Percentiles rank a stretch among this genome's conserved stretches.
Evolutionary conservation across 2,113 vertebrate genomes (phyloP).

Genomic region (Melanerpes aurifrons): DNA sequence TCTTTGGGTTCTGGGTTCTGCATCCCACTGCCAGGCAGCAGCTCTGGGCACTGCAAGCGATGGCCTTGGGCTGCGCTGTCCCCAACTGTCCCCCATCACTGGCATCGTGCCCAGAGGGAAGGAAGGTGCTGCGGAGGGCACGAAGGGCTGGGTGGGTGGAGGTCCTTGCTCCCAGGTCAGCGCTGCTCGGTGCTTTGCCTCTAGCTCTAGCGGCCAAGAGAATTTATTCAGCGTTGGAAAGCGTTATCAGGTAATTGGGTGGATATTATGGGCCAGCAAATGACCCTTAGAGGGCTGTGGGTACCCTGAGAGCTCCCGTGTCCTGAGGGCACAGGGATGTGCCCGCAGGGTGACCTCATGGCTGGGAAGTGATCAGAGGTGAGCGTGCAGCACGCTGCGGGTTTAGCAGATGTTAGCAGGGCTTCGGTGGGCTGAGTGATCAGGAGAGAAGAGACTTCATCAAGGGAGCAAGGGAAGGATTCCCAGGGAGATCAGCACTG

Average conservation of each 20-base stretch:
- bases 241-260: not conserved
- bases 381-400: not conserved
- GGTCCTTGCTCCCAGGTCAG: not conserved
- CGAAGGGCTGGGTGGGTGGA: accelerated
- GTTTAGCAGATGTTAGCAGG: not conserved
- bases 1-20: not conserved
- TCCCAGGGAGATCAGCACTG: not conserved
- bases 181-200: not conserved
- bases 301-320: not conserved
- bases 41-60: not conserved
- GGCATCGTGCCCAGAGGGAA: not conserved
- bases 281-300: not conserved
- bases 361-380: not conserved
- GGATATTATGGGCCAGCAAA: not conserved
- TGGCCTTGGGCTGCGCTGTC: accelerated
- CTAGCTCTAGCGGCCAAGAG: not conserved
- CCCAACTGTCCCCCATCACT: not conserved
- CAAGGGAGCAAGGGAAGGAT: not conserved
- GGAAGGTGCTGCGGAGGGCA: not conserved
- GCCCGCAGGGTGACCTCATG: not conserved
- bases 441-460: constrained; percentile 7
- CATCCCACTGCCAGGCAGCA: not conserved
- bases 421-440: not conserved
- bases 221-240: not conserved
- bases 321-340: not conserved